phyloP scores from a whole-genome alignment of 2,113 vertebrate species.

The Reinhardtius hippoglossoides region DNA sequence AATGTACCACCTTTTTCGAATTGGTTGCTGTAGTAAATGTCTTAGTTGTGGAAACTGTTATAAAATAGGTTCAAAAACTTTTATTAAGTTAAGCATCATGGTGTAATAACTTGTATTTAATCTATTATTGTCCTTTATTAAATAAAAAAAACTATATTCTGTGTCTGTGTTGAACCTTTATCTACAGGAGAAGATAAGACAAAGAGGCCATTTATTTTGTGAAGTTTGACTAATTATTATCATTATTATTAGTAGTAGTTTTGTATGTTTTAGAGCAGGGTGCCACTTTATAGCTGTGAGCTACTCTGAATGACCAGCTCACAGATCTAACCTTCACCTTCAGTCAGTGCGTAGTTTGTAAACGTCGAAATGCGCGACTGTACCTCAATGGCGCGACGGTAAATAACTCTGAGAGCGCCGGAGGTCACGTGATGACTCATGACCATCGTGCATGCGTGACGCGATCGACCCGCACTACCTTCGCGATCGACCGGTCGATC shows the following conservation, averaged over 20 bases:
- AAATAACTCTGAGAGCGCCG: too few species aligned
- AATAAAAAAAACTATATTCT: constrained; percentile 63
- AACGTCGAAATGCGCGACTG: too few species aligned
- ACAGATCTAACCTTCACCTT: too few species aligned
- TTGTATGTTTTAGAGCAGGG: too few species aligned
- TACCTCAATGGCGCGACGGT: too few species aligned
- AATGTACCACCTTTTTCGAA: constrained; percentile 43
- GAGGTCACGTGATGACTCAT: too few species aligned
- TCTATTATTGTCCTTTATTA: constrained; percentile 60
- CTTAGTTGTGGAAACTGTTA: constrained; percentile 61
- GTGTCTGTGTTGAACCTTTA: constrained; percentile 31
- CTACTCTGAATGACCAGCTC: too few species aligned
- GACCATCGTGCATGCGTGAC: too few species aligned
- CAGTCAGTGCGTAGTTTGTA: too few species aligned
- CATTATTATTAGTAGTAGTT: neutral
- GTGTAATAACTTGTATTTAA: constrained; percentile 74
- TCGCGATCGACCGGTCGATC: too few species aligned
- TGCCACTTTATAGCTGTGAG: too few species aligned
- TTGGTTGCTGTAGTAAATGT: constrained; percentile 63
- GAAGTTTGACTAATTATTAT: neutral
- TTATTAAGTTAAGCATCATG: constrained; percentile 69
- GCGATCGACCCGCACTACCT: too few species aligned
- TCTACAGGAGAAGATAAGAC: neutral
- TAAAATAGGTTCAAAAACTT: constrained; percentile 48
- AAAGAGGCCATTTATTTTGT: neutral